Evolutionary conservation across 2,113 vertebrate genomes (phyloP), one percentile per base, ranked within the genome.

Genomic region (Callocephalon fimbriatum): DNA sequence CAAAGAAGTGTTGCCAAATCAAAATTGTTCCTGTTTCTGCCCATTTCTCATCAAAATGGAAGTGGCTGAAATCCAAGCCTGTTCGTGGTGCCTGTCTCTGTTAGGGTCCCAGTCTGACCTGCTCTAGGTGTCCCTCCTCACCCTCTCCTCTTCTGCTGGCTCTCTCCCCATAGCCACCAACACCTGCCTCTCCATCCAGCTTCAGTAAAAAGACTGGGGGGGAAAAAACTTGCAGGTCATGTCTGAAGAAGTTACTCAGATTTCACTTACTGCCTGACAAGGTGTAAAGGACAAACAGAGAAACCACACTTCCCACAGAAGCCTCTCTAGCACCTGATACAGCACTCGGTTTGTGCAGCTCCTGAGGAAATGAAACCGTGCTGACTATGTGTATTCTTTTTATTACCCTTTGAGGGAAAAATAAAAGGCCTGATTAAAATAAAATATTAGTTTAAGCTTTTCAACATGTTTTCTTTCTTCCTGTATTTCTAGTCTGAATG

Each of bases 241-340:
- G 27, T 81, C 56, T 87, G 42, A 75, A 85, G 56, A 94, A 93
- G 62, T 79, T 79, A 50, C 20, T 91, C 45, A 79, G 26, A 53
- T 88, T 83, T 94, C 38, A 54, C 22, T 58, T 20, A 25, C 21
- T 86, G 53, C 8, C 21, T 83, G 50, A 50, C 0, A 1, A 61
- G 29, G 20, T 83, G 66, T 50, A 66, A 68, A 74, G 14, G 50
- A 82, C 51, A 91, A 91, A 81, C 2, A 85, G 67, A 86, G 71
- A 82, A 94, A 77, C 88, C 63, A 74, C 26, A 19, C 32, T 90
- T 82, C 22, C 70, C 85, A 65, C 66, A 82, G 87, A 78, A 94
- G 70, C 17, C 74, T 29, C 80, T 23, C 6, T 42, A 93, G 29
- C 62, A 86, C 85, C 67, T 93, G 88, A 90, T 76, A 76, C 17